Evolutionary conservation across 2,797 vertebrate genomes (phyloP).

Genomic region (Lutjanus argentimaculatus): DNA sequence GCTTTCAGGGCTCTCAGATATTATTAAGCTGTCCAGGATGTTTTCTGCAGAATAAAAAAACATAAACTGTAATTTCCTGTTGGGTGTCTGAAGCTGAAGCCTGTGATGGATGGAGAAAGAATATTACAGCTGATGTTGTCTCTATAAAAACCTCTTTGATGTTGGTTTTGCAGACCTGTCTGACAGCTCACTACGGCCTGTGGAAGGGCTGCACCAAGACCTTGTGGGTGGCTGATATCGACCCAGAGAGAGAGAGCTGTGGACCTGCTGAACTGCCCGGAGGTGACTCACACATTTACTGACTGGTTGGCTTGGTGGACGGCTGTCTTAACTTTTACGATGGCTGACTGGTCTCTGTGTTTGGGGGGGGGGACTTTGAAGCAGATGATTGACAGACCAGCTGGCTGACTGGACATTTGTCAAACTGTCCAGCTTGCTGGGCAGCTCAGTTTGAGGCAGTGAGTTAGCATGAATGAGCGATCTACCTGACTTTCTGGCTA

Average conservation of each 20-base stretch:
- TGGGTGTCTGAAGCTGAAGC: background rate
- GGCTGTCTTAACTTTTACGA: slow-evolving; percentile 16
- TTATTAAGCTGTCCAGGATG: background rate
- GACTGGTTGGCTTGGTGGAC: slow-evolving; percentile 1
- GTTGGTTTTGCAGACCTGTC: slow-evolving; percentile 80
- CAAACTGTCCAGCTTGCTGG: slow-evolving; percentile 14
- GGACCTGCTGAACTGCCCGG: slow-evolving; percentile 90
- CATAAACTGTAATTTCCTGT: slow-evolving; percentile 16
- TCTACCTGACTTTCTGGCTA: slow-evolving; percentile 43
- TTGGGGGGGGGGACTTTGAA: slow-evolving; percentile 9
- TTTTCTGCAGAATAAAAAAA: background rate
- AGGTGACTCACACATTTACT: slow-evolving; percentile 80
- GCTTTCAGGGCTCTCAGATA: background rate
- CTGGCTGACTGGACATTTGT: slow-evolving; percentile 33
- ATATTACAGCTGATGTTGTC: background rate
- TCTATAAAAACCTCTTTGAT: background rate
- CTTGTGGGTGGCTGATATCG: slow-evolving; percentile 89
- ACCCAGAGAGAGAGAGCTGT: slow-evolving; percentile 88
- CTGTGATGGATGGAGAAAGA: background rate
- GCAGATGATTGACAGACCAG: slow-evolving; percentile 44
- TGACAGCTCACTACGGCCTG: slow-evolving; percentile 89
- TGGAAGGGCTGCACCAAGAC: slow-evolving; percentile 92
- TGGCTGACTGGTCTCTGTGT: slow-evolving; percentile 26
- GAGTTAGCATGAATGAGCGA: slow-evolving; percentile 44
- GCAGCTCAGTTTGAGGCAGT: slow-evolving; percentile 36